Evolutionary conservation across 1,140 invertebrate species (phyloP).

Genomic region (Megalonaias nervosa): DNA sequence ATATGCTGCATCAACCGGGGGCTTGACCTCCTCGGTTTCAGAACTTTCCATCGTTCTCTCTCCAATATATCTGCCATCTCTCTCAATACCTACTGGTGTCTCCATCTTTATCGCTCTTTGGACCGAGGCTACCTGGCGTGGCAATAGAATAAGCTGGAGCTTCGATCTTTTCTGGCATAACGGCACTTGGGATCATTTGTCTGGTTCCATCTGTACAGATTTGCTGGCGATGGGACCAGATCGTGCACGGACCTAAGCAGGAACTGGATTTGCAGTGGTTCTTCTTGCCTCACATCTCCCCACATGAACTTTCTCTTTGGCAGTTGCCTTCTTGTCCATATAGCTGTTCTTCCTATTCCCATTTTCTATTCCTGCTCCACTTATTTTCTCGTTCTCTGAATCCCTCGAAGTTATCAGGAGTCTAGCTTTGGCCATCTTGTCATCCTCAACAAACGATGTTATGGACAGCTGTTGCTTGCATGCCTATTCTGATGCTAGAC

Average conservation of each 20-base stretch:
- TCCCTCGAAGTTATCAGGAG: neutral
- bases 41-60: neutral
- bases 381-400: neutral
- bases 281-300: neutral
- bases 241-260: conserved; percentile 8
- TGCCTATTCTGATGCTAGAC: too few relatives aligned
- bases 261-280: conserved; percentile 21
- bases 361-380: too few relatives aligned
- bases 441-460: too few relatives aligned
- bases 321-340: conserved; percentile 14
- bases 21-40: neutral
- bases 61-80: conserved; percentile 9
- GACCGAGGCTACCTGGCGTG: neutral
- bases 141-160: conserved; percentile 3
- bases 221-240: conserved; percentile 9
- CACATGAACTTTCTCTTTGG: conserved; percentile 20
- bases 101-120: conserved; percentile 4
- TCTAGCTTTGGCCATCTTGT: too few relatives aligned
- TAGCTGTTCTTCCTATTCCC: too few relatives aligned
- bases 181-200: conserved; percentile 8
- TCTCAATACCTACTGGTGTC: conserved; percentile 3
- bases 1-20: neutral
- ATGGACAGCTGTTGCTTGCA: too few relatives aligned
- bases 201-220: neutral
- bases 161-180: conserved; percentile 2